Conservation (phyloP, 53 echinoderm and acorn worm genomes). For the Holothuria scabra region DNA sequence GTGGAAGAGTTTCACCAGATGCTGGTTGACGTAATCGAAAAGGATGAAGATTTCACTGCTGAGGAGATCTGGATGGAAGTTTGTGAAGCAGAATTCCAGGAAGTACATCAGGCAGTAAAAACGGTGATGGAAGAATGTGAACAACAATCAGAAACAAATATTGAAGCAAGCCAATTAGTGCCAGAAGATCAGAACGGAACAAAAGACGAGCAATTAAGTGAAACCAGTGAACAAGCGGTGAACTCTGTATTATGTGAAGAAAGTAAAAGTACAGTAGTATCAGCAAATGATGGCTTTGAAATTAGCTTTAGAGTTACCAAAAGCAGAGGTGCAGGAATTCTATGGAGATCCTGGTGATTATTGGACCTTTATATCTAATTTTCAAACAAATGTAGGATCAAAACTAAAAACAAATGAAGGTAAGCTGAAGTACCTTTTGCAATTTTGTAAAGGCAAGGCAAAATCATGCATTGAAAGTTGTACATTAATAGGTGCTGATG, state of each 20-base stretch:
- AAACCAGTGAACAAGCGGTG: background rate
- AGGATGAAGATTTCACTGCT: background rate
- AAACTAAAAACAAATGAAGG: no score
- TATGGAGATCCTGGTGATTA: no score
- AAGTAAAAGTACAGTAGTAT: no score
- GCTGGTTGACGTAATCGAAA: background rate
- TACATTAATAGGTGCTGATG: no score
- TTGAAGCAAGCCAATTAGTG: background rate
- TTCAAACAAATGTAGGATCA: no score
- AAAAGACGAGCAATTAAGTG: background rate
- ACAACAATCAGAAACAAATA: background rate
- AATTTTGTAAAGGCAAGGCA: no score
- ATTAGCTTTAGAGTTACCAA: no score
- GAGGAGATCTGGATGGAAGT: slow-evolving; percentile 9
- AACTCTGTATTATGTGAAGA: background rate
- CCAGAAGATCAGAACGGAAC: background rate
- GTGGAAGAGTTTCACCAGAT: slow-evolving; percentile 1
- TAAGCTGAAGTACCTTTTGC: no score
- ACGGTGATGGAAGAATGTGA: background rate
- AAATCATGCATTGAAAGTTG: no score
- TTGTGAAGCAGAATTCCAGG: background rate
- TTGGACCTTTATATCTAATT: no score
- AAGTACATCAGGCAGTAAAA: background rate
- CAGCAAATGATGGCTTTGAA: no score
- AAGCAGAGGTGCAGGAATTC: no score